Evolutionary conservation across 30 jellyfish, hydroid and myxozoan genomes (phyloP), one percentile per base, ranked within the genome.

Genomic region (Aurelia aurita complex sp. Pacific): DNA sequence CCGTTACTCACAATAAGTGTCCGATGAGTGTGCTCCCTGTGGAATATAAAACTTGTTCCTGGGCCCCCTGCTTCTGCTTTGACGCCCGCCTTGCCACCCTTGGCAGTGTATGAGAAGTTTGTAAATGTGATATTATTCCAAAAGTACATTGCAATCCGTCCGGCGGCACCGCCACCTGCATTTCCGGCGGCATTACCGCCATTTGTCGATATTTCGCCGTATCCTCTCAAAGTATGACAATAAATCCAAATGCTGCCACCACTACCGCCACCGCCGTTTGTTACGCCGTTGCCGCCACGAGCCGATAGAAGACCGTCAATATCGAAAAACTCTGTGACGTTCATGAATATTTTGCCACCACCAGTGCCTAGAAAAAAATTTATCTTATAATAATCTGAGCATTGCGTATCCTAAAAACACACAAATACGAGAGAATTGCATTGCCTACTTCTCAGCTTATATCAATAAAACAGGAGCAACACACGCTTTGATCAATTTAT

Each of bases 141-240:
- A 52, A 85, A 73, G 83, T 74, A 85, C 81, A 85, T 40, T 33
- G 88, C 94, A 43, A 74, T 85, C 43, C 94, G 75, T 38, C 94
- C 94, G 71, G 88, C 94, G 7, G 82, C 94, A 18, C 94, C 94
- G 3, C 94, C 94, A 19, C 94, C 94, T 13, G 88, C 80, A 43
- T 64, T 74, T 29, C 88, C 88, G 32, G 54, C 67, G 13, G 87
- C 94, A 51, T 85, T 66, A 23, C 94, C 94, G n/a, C 94, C 94
- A 32, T 85, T 85, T 12, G 88, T 64, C 2, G 88, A 76, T 73
- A 85, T 76, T 70, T 85, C 88, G 10, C 94, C 94, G 53, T 85
- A 85, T 18, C 94, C 94, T 64, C 88, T 69, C 32, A 85, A 74
- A 51, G 94, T 85, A 61, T 85, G 88, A 67, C 94, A 85, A 55